Evolutionary conservation across 2,113 vertebrate species (phyloP).

Genomic region (Cyanoliseus patagonus): DNA sequence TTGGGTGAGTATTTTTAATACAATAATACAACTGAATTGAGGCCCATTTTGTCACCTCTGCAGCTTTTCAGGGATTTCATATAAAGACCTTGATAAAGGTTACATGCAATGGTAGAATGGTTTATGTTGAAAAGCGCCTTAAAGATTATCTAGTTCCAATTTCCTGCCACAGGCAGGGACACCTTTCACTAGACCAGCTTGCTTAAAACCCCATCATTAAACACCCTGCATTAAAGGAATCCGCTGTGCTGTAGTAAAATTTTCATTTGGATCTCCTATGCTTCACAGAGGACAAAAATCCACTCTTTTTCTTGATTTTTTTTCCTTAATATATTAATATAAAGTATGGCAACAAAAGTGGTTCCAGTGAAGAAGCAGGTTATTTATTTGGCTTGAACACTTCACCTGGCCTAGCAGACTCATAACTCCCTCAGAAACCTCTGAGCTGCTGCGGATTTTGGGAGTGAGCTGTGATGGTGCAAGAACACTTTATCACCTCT

Average conservation of each 20-base stretch:
- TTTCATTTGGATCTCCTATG: neutral
- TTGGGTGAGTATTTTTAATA: neutral
- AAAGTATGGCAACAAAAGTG: neutral
- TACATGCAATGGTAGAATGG: neutral
- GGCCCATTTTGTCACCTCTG: neutral
- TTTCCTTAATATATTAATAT: neutral
- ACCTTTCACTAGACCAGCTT: neutral
- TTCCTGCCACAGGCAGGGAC: neutral
- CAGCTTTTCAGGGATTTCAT: neutral
- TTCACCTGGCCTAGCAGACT: neutral
- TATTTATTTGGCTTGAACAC: neutral
- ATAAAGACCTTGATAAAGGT: neutral
- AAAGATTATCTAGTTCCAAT: neutral
- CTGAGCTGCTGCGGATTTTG: neutral
- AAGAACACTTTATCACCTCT: neutral
- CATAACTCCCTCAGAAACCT: neutral
- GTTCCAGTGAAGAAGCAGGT: neutral
- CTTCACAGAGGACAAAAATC: neutral
- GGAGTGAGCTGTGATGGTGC: neutral
- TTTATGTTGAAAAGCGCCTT: neutral
- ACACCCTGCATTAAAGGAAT: neutral
- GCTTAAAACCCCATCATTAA: neutral
- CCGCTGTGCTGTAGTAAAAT: neutral
- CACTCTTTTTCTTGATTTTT: neutral
- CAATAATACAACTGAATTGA: neutral